Percentiles rank a stretch among this genome's conserved stretches.
Evolutionary conservation across 1,140 invertebrate species (phyloP).

Genomic region (Maniola jurtina): DNA sequence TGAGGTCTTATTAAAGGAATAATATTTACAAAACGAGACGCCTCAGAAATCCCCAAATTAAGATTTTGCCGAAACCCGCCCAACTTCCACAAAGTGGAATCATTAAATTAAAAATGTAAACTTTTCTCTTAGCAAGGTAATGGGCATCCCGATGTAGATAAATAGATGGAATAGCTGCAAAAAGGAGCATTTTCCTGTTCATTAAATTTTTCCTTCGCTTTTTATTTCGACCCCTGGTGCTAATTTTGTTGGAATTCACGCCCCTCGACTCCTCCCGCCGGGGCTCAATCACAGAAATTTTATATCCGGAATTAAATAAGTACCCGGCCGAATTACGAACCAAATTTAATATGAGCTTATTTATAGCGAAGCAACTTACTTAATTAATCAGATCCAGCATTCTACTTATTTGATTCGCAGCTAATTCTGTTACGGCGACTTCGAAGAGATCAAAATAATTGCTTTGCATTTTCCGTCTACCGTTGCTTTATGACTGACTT

Average conservation of each 20-base stretch:
- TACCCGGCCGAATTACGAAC: conserved; percentile 71
- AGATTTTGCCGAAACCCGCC: conserved; percentile 77
- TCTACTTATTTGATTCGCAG: conserved; percentile 48
- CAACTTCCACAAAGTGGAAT: conserved; percentile 79
- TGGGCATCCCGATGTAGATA: conserved; percentile 79
- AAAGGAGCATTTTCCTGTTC: conserved; percentile 81
- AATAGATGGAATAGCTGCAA: conserved; percentile 80
- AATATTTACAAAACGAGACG: conserved; percentile 79
- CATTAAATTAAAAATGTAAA: conserved; percentile 81
- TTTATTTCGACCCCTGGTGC: conserved; percentile 79
- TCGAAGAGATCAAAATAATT: conserved; percentile 18
- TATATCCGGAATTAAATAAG: conserved; percentile 81
- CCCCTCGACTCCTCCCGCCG: conserved; percentile 74
- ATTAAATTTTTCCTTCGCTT: conserved; percentile 80
- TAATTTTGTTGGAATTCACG: conserved; percentile 81
- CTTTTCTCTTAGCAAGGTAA: conserved; percentile 80
- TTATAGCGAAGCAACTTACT: conserved; percentile 57
- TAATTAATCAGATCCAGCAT: conserved; percentile 65
- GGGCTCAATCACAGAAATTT: conserved; percentile 80
- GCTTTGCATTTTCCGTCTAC: conserved; percentile 15
- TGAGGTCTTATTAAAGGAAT: conserved; percentile 79
- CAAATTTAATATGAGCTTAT: conserved; percentile 76
- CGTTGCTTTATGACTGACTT: conserved; percentile 29
- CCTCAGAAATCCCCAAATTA: conserved; percentile 78
- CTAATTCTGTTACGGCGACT: conserved; percentile 22